Evolutionary conservation across 2,113 vertebrate genomes (phyloP).

Genomic region (Phalacrocorax pelagicus): DNA sequence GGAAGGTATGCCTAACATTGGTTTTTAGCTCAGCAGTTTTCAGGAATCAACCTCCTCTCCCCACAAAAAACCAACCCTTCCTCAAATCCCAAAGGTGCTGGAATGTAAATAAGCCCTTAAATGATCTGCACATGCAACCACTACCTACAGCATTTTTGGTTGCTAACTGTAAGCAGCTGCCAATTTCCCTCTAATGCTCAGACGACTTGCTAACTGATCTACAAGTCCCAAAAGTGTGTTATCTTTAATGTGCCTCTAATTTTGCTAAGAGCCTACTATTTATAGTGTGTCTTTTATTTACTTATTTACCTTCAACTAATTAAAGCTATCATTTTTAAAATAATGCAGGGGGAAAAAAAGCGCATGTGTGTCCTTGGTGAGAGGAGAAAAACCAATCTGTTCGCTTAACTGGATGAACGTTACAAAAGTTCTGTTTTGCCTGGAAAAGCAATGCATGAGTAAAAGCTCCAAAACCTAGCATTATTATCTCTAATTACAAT

Average conservation of each 20-base stretch:
- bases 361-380: background rate
- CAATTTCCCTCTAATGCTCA: conserved; percentile 48
- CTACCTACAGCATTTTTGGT: conserved; percentile 60
- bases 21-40: background rate
- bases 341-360: background rate
- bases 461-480: conserved; percentile 52
- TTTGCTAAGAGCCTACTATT: conserved; percentile 70
- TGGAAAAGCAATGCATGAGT: conserved; percentile 44
- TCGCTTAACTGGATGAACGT: background rate
- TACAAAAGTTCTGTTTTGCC: conserved; percentile 50
- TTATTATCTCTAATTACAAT: conserved; percentile 73
- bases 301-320: conserved; percentile 68
- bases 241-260: conserved; percentile 70
- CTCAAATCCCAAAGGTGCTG: conserved; percentile 15
- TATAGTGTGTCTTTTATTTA: conserved; percentile 50
- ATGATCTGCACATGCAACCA: conserved; percentile 28
- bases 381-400: background rate
- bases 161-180: conserved; percentile 68
- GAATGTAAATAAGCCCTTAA: conserved; percentile 50
- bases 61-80: background rate
- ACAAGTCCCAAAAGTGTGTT: conserved; percentile 66
- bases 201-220: conserved; percentile 60
- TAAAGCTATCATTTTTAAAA: background rate
- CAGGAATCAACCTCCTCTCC: background rate
- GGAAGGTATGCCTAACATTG: background rate